Evolutionary conservation across 2,113 vertebrate genomes (phyloP).

Genomic region (Scolopax mira): DNA sequence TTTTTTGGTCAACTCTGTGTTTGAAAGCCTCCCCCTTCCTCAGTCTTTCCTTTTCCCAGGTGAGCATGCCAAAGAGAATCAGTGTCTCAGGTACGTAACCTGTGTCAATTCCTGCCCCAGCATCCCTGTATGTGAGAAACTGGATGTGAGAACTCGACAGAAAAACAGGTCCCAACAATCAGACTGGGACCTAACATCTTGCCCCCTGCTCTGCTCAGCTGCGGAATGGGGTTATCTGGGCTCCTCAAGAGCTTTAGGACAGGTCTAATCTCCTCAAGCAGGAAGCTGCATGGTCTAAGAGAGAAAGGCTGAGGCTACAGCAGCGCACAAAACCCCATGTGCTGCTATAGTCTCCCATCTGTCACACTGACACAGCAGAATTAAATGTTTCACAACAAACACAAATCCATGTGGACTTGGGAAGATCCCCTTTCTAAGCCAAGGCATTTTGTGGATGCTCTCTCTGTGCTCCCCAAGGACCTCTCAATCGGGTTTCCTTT

Average conservation of each 20-base stretch:
- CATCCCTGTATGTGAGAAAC: too few relatives aligned
- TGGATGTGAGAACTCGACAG: too few relatives aligned
- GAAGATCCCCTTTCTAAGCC: not conserved
- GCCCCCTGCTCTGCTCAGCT: not conserved
- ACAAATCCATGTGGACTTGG: not conserved
- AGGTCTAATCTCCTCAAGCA: not conserved
- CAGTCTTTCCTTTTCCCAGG: not conserved
- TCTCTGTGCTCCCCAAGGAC: not conserved
- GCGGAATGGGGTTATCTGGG: not conserved
- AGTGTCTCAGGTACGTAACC: not conserved
- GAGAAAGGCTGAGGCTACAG: not conserved
- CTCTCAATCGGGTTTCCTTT: not conserved
- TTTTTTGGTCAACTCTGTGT: not conserved
- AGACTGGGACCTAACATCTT: too few relatives aligned
- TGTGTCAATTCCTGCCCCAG: not conserved
- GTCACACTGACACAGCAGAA: conserved; percentile 10
- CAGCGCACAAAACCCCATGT: not conserved
- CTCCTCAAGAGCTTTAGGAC: not conserved
- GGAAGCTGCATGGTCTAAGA: not conserved
- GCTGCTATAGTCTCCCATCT: not conserved
- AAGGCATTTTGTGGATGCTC: not conserved
- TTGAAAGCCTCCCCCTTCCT: not conserved
- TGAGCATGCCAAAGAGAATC: not conserved
- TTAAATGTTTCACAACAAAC: conserved; percentile 14
- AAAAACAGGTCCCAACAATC: too few relatives aligned